These are phyloP conservation scores for Pyrocoelia pectoralis DNA, from an alignment of 2,888 invertebrate genomes.

Conservation along the genomic window DNA sequence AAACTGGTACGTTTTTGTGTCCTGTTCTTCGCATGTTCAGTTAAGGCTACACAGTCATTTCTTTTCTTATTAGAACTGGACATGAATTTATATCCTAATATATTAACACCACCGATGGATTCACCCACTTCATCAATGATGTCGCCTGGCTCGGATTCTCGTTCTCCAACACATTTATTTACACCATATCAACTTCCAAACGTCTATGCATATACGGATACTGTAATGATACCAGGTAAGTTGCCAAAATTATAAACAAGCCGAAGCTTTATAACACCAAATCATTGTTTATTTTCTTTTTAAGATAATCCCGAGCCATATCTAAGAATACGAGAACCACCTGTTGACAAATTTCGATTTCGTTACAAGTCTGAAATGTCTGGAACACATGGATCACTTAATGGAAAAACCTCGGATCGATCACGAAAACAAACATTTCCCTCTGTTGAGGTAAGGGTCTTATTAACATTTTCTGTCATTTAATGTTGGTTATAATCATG, in stretches of 20 bases:
- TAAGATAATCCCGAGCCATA: conserved; percentile 52
- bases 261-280: no score
- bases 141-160: conserved; percentile 20
- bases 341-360: conserved; percentile 82
- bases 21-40: no score
- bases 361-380: conserved; percentile 89
- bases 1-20: not conserved
- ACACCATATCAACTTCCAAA: conserved; percentile 4
- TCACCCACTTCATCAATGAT: conserved; percentile 44
- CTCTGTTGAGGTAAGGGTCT: conserved; percentile 70
- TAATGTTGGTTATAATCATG: no score
- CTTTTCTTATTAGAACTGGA: conserved; percentile 16
- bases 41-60: no score
- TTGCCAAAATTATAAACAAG: no score
- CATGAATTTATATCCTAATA: conserved; percentile 46
- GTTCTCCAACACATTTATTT: conserved; percentile 17
- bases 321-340: conserved; percentile 74
- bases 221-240: not conserved
- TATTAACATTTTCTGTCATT: no score
- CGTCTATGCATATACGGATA: not conserved
- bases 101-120: conserved; percentile 54
- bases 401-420: conserved; percentile 68
- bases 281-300: not conserved
- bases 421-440: conserved; percentile 75
- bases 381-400: conserved; percentile 82